phyloP scores from a whole-genome alignment of 2,888 invertebrate genomes.

The Melanargia galathea region DNA sequence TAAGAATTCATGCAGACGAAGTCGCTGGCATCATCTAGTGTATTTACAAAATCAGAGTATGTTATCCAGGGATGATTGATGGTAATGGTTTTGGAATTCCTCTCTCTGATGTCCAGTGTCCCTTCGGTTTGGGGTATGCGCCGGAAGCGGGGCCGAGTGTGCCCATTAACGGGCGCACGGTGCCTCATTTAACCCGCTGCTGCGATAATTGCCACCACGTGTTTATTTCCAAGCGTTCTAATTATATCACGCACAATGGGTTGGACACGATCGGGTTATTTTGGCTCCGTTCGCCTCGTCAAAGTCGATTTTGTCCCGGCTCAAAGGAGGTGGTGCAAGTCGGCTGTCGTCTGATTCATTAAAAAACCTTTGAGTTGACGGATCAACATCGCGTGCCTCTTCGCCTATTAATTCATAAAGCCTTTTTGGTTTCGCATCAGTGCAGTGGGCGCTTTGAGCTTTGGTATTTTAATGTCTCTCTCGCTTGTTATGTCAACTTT shows the following conservation, averaged over 20 bases:
- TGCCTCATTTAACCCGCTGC: constrained; percentile 81
- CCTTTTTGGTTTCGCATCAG: constrained; percentile 52
- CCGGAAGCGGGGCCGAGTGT: constrained; percentile 70
- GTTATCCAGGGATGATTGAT: constrained; percentile 29
- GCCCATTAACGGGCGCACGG: constrained; percentile 77
- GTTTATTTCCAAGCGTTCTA: constrained; percentile 79
- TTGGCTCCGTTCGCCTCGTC: constrained; percentile 73
- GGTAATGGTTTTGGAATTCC: constrained; percentile 17
- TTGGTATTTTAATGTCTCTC: constrained; percentile 36
- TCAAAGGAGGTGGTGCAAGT: constrained; percentile 78
- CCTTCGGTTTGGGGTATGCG: constrained; percentile 49
- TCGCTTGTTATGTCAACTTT: constrained; percentile 25
- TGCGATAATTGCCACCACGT: constrained; percentile 82
- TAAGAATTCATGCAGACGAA: too few species aligned
- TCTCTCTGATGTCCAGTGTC: constrained; percentile 33
- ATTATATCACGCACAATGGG: constrained; percentile 80
- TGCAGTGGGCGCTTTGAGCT: constrained; percentile 43
- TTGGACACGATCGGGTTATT: constrained; percentile 80
- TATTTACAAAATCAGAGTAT: constrained; percentile 24
- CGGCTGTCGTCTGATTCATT: constrained; percentile 79
- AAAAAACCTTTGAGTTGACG: constrained; percentile 76
- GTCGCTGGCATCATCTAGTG: too few species aligned
- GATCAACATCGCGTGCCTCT: constrained; percentile 62
- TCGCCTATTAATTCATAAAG: constrained; percentile 61
- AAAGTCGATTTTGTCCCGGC: constrained; percentile 75